A percentile compares a stretch with the other conserved stretches of the same genome.
Conservation (phyloP, 2,113 vertebrate genomes). For the Platycercus adscitus region DNA sequence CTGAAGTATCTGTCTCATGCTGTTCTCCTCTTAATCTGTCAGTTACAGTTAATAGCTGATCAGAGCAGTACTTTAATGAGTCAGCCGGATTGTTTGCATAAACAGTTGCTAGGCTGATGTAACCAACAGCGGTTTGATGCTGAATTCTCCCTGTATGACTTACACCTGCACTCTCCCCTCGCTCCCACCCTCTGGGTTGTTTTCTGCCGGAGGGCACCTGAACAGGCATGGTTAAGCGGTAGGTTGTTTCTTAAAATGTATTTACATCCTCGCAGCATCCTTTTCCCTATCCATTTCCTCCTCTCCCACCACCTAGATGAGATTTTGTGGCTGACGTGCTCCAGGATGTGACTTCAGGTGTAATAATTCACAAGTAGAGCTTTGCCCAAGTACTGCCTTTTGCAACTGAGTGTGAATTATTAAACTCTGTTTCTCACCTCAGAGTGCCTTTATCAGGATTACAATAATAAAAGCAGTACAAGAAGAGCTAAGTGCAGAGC, state of each 20-base stretch:
- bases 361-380: neutral
- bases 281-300: neutral
- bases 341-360: neutral
- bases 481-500: neutral
- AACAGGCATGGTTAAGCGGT: accelerated
- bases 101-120: conserved; percentile 1
- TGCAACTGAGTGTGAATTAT: neutral
- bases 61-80: conserved; percentile 8
- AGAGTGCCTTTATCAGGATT: neutral
- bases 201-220: neutral
- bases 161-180: neutral
- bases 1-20: conserved; percentile 7
- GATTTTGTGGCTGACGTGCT: neutral
- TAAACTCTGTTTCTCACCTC: neutral
- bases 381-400: neutral
- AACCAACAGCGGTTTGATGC: neutral
- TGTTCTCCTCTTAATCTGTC: conserved; percentile 47
- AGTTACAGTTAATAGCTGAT: conserved; percentile 31
- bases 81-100: conserved; percentile 33
- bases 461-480: neutral
- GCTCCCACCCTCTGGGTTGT: neutral
- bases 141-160: neutral
- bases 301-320: neutral
- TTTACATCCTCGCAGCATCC: neutral
- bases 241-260: accelerated